Percentiles rank a stretch among this genome's conserved stretches.
phyloP scores from a whole-genome alignment of 1,140 invertebrate genomes.

The Saccostrea glomerata region DNA sequence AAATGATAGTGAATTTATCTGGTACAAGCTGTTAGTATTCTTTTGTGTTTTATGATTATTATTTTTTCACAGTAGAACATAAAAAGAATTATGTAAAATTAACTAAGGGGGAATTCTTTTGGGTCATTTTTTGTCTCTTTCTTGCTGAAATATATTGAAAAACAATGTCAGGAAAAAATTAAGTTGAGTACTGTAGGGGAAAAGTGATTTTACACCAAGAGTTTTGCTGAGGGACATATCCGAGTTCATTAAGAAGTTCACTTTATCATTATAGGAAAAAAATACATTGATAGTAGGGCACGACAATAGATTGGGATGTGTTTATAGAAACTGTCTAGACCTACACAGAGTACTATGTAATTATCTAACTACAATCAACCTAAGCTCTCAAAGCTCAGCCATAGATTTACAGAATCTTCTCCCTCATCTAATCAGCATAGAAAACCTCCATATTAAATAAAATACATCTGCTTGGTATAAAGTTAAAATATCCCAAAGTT shows the following conservation, averaged over 20 bases:
- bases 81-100: not conserved
- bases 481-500: too few relatives aligned
- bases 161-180: too few relatives aligned
- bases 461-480: too few relatives aligned
- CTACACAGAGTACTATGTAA: not conserved
- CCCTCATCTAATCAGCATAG: too few relatives aligned
- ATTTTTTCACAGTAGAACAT: not conserved
- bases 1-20: not conserved
- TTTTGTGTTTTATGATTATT: not conserved
- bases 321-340: slow-evolving; percentile 10
- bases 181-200: too few relatives aligned
- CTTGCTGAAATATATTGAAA: too few relatives aligned
- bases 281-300: not conserved
- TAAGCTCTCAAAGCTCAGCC: not conserved
- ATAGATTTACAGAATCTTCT: too few relatives aligned
- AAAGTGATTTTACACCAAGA: not conserved
- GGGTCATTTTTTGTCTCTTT: too few relatives aligned
- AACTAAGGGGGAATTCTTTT: too few relatives aligned
- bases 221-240: slow-evolving; percentile 23
- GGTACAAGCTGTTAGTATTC: not conserved
- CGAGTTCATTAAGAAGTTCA: not conserved
- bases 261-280: not conserved
- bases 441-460: too few relatives aligned
- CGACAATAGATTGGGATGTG: not conserved
- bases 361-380: not conserved